phyloP scores from a whole-genome alignment of 2,113 vertebrate species.

The Crotophaga sulcirostris region DNA sequence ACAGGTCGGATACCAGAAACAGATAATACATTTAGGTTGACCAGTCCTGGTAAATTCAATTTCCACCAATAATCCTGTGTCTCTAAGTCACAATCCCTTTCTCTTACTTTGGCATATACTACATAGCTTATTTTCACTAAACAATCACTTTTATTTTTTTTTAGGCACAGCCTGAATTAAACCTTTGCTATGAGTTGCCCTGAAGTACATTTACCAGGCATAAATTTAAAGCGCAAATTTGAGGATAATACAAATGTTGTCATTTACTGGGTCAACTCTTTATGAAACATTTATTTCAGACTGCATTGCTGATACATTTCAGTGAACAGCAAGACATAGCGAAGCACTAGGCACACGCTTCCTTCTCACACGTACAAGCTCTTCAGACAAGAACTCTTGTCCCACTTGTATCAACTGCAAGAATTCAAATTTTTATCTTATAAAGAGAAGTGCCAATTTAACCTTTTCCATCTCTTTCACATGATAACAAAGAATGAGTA shows the following conservation, averaged over 20 bases:
- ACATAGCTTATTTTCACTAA: constrained; percentile 13
- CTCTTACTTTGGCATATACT: constrained; percentile 17
- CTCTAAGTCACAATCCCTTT: background rate
- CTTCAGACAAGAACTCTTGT: background rate
- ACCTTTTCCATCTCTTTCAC: background rate
- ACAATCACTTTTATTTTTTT: background rate
- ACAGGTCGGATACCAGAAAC: background rate
- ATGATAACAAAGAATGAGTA: background rate
- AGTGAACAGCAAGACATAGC: background rate
- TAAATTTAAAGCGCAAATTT: background rate
- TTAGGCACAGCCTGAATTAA: constrained; percentile 2
- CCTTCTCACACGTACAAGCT: background rate
- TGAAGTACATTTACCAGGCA: background rate
- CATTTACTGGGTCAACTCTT: background rate
- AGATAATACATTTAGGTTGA: background rate
- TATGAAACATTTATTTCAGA: background rate
- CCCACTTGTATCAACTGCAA: background rate
- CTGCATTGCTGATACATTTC: background rate
- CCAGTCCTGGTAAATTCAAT: background rate
- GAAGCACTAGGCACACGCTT: constrained; percentile 28
- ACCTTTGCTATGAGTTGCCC: background rate
- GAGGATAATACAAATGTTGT: background rate
- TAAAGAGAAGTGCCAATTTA: background rate
- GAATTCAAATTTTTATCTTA: background rate
- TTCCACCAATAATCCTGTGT: background rate